Evolutionary conservation across 2,888 invertebrate species (phyloP).

Genomic region (Neoitamus cyanurus): DNA sequence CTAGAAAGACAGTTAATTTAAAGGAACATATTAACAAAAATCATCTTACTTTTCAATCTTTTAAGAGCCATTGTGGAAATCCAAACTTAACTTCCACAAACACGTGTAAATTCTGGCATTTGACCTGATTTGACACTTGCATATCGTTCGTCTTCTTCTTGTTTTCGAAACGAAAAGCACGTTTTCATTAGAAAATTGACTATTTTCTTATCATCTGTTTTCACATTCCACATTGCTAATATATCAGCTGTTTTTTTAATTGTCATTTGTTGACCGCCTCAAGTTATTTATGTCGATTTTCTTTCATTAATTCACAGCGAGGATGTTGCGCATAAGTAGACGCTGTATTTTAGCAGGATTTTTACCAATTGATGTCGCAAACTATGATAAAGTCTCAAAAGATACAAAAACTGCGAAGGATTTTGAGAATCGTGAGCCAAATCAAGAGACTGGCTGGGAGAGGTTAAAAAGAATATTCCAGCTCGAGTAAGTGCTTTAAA

Average conservation of each 20-base stretch:
- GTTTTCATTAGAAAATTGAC: background rate
- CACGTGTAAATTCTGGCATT: background rate
- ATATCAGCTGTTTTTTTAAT: background rate
- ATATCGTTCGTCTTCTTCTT: background rate
- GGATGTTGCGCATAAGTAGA: background rate
- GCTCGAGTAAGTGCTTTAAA: conserved; percentile 59
- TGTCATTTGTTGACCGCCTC: background rate
- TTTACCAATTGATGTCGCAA: background rate
- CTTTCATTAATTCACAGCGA: background rate
- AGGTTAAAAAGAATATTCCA: conserved; percentile 62
- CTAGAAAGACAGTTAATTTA: conserved; percentile 66
- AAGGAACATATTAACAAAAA: background rate
- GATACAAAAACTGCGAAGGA: background rate
- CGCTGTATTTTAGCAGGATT: background rate
- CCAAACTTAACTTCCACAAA: background rate
- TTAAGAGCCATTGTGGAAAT: conserved; percentile 63
- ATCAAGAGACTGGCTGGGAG: conserved; percentile 61
- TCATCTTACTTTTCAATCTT: conserved; percentile 62
- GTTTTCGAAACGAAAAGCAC: background rate
- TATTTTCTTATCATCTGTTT: background rate
- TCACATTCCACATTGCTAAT: background rate
- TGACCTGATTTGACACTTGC: background rate
- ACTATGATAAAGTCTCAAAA: conserved; percentile 10
- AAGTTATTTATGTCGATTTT: background rate
- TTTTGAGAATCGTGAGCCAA: background rate